Base-by-base conservation (phyloP, 2,113 vertebrate species). In the Eubucco bourcierii region DNA sequence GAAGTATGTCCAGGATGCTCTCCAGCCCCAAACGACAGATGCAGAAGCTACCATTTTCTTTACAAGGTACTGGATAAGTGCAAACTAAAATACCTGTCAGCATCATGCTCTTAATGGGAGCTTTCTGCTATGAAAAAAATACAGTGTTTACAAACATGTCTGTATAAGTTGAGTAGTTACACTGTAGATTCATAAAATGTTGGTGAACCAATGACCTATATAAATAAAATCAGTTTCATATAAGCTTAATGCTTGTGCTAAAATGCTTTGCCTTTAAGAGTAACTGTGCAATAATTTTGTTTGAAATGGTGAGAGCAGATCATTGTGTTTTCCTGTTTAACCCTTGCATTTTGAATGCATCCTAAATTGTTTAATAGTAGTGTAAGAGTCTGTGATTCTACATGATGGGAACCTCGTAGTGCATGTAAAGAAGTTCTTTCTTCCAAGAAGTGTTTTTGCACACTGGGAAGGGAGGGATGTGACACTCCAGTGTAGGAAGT, bases 21-120 rank as follows among this genome's bases (percentile, higher is more conserved):
- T 99, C 82, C 99, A 99, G 87, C 98, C 99, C 3, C 98, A 99
- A 95, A 99, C 98, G 93, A 99, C 98, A 52, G 99, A 99, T 66
- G 98, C 99, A 37, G 99, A 99, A 96, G 99, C 99, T 74, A 99
- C 99, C 9, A 98, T 99, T 97, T 99, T 99, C 97, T 99, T 99
- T 90, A 99, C 99, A 2, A 99, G 99, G 99, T 99, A 96, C 55
- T 58, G 29, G n/a, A 89, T 63, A 55, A 73, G 9, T 33, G 17
- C 59, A 90, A 84, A 37, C 47, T n/a, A 44, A 72, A 93, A 20
- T 59, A 75, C 16, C 5, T 76, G 5, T 31, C 19, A 58, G 41
- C 27, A 33, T 71, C 21, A 7, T 25, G 7, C 18, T 56, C 55
- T 61, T 72, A 66, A 56, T 28, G 7, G 17, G 14, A 88, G 19